Conservation (phyloP, 2,797 vertebrate species). For the Hydrocynus forskahlii region DNA sequence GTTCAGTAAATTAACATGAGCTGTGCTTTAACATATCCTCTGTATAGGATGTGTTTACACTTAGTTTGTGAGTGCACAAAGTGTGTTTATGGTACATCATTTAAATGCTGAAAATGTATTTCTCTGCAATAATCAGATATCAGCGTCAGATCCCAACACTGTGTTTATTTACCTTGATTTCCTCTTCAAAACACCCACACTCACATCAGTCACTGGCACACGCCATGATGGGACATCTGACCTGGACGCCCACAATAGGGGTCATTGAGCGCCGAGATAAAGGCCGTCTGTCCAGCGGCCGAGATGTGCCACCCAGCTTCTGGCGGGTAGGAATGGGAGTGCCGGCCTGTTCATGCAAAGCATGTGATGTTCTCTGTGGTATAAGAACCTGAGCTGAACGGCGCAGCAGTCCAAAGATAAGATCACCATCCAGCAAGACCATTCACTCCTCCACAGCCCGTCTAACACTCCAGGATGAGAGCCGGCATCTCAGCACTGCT, state of each 20-base stretch:
- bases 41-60: no score
- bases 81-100: no score
- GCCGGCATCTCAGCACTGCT: constrained; percentile 60
- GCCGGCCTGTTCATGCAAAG: constrained; percentile 64
- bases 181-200: constrained; percentile 20
- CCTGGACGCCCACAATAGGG: constrained; percentile 67
- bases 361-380: constrained; percentile 73
- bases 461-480: constrained; percentile 68
- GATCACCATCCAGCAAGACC: constrained; percentile 9
- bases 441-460: constrained; percentile 26
- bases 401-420: constrained; percentile 24
- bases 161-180: constrained; percentile 1
- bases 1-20: no score
- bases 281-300: constrained; percentile 67
- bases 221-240: constrained; percentile 69
- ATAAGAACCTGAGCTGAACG: constrained; percentile 67
- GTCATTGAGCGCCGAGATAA: constrained; percentile 75
- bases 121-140: constrained; percentile 51
- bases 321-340: constrained; percentile 73
- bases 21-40: no score
- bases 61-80: no score
- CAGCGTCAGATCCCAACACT: constrained; percentile 59
- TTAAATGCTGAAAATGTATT: background rate
- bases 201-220: constrained; percentile 48
- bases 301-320: constrained; percentile 70